These are phyloP conservation scores for Eristalinus aeneus DNA, from an alignment of 2,888 invertebrate genomes.

Conservation along the genomic window DNA sequence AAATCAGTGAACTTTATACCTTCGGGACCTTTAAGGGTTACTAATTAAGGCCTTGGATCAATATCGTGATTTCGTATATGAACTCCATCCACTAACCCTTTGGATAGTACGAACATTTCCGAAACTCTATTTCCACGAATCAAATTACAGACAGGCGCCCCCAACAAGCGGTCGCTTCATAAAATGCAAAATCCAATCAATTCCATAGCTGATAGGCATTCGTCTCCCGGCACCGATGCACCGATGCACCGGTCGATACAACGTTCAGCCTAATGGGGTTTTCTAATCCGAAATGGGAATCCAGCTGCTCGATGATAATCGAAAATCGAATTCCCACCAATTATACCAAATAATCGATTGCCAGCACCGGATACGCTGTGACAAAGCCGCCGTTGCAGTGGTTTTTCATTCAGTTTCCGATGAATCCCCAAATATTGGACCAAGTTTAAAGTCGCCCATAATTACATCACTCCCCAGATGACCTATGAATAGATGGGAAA, in stretches of 20 bases:
- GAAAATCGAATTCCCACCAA: slow-evolving; percentile 51
- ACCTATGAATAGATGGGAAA: background rate
- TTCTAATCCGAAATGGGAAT: slow-evolving; percentile 52
- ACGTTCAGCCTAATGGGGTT: slow-evolving; percentile 31
- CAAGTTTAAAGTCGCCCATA: slow-evolving; percentile 27
- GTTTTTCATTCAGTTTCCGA: slow-evolving; percentile 15
- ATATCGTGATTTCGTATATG: no score
- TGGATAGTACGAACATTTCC: no score
- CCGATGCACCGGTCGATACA: slow-evolving; percentile 10
- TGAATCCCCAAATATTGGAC: slow-evolving; percentile 16
- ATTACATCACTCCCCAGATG: slow-evolving; percentile 34
- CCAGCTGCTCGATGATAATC: slow-evolving; percentile 37
- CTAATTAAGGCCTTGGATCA: no score
- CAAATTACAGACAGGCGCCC: background rate
- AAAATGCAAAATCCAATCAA: background rate
- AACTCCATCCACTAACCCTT: no score
- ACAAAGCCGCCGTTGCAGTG: slow-evolving; percentile 8
- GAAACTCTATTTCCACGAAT: no score
- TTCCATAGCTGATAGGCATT: background rate
- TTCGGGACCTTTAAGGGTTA: no score
- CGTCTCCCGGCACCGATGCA: background rate
- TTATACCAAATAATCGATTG: slow-evolving; percentile 33
- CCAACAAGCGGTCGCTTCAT: background rate
- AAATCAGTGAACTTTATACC: no score
- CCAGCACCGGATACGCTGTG: background rate